Evolutionary conservation across 2,113 vertebrate genomes (phyloP).

Genomic region (Isichthys henryi): DNA sequence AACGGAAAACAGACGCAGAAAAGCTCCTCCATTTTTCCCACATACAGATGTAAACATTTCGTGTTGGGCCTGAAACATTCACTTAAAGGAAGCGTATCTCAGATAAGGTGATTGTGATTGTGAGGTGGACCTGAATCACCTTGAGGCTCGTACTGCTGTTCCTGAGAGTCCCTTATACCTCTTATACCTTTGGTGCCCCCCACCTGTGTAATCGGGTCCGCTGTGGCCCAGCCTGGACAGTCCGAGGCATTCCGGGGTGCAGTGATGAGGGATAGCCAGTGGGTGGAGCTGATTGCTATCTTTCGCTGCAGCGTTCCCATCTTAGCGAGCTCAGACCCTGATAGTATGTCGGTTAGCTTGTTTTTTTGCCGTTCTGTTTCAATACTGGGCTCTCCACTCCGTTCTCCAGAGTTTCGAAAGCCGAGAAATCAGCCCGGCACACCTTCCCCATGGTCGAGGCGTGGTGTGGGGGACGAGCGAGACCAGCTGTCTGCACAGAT

Average conservation of each 20-base stretch:
- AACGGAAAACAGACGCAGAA: neutral
- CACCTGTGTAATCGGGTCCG: neutral
- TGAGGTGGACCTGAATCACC: neutral
- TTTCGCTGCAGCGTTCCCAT: neutral
- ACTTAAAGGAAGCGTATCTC: neutral
- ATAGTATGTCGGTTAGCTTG: slow-evolving; percentile 11
- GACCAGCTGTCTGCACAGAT: neutral
- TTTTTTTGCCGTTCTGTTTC: neutral
- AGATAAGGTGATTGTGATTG: neutral
- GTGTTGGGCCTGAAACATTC: neutral
- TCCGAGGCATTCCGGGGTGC: neutral
- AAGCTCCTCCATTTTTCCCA: neutral
- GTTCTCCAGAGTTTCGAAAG: neutral
- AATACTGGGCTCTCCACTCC: neutral
- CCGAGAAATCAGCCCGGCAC: neutral
- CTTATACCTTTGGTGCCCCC: neutral
- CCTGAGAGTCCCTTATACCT: neutral
- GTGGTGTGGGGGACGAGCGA: neutral
- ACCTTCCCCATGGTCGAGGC: neutral
- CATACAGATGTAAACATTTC: neutral
- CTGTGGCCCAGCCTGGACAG: no score
- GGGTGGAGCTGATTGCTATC: slow-evolving; percentile 40
- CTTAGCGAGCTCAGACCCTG: no score
- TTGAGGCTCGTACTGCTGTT: neutral
- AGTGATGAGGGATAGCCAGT: slow-evolving; percentile 36